Percentiles rank a stretch among this genome's conserved stretches.
Evolutionary conservation across 2,113 vertebrate genomes (phyloP).

Genomic region (Elanoides forficatus): DNA sequence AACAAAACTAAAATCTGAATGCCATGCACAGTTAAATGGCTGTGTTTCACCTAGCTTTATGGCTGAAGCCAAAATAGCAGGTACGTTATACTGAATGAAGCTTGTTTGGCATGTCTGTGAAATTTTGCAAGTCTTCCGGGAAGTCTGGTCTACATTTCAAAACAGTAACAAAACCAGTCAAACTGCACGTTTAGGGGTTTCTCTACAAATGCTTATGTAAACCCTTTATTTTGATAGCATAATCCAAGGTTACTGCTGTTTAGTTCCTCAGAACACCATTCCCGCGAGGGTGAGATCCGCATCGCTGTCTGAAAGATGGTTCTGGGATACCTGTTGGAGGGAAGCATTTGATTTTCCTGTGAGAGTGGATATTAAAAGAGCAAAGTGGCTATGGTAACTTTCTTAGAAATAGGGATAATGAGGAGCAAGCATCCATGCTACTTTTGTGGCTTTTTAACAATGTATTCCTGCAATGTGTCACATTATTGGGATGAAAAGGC

Average conservation of each 20-base stretch:
- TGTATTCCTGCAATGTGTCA: not conserved
- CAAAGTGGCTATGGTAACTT: not conserved
- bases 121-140: not conserved
- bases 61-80: not conserved
- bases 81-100: not conserved
- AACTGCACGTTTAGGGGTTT: not conserved
- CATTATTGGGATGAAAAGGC: not conserved
- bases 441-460: not conserved
- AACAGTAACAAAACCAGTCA: not conserved
- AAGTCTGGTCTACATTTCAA: not conserved
- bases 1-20: not conserved
- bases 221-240: not conserved
- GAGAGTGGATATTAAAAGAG: not conserved
- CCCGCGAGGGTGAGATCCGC: not conserved
- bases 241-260: not conserved
- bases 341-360: not conserved
- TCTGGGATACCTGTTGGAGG: not conserved
- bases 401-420: not conserved
- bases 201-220: not conserved
- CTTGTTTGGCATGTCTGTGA: not conserved
- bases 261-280: not conserved
- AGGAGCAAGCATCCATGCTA: not conserved
- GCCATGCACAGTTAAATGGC: not conserved
- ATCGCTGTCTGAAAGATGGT: not conserved
- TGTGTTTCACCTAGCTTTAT: not conserved